These are phyloP conservation scores for Anas flavirostris DNA, from an alignment of 2,797 vertebrate genomes.

Conservation along the genomic window DNA sequence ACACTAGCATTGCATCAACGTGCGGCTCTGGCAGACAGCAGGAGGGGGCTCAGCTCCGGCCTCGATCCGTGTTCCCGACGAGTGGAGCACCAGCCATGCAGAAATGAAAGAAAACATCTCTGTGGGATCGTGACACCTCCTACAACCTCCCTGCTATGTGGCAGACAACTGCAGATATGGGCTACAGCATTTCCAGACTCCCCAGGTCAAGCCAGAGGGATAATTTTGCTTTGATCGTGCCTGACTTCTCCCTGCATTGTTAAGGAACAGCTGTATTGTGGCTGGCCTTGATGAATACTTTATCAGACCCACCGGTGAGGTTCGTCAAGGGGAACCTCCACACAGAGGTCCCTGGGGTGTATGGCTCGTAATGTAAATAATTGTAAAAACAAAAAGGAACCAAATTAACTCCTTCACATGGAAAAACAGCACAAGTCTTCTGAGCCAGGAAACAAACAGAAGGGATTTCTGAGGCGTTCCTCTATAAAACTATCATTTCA, in stretches of 20 bases:
- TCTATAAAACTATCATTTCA: constrained; percentile 7
- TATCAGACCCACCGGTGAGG: not conserved
- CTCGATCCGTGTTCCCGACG: rapidly evolving
- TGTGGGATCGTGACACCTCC: not conserved
- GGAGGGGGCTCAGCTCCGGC: not conserved
- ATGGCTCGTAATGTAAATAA: not conserved
- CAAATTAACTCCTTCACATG: not conserved
- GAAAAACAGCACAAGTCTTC: not conserved
- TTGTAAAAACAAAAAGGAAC: not conserved
- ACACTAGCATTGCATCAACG: not conserved
- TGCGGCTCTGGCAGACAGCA: not conserved
- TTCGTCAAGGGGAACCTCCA: not conserved
- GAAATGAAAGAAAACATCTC: not conserved
- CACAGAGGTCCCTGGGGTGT: not conserved
- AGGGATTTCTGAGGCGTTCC: constrained; percentile 33
- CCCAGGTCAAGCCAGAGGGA: not conserved
- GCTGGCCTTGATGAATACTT: not conserved
- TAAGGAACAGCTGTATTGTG: not conserved
- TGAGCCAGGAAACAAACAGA: not conserved
- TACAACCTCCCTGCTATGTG: not conserved
- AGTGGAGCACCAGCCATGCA: not conserved
- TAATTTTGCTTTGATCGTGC: not conserved
- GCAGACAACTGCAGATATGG: not conserved
- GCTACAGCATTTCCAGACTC: not conserved
- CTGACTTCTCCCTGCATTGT: not conserved